Evolutionary conservation across 2,797 vertebrate species (phyloP).

Genomic region (Tragelaphus eurycerus): DNA sequence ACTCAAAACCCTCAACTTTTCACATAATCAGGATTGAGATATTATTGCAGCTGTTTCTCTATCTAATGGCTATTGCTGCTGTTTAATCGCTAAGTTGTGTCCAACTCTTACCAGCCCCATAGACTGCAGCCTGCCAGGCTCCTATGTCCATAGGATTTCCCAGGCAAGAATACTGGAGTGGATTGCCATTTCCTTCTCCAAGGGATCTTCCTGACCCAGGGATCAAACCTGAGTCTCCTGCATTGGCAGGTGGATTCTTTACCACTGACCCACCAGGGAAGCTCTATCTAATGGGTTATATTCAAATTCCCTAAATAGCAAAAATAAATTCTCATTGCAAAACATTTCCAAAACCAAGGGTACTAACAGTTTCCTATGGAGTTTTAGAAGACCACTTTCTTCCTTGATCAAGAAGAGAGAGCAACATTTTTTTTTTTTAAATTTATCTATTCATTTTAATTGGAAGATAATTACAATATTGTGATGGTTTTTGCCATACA

Average conservation of each 20-base stretch:
- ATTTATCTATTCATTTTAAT: neutral
- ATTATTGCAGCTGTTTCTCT: neutral
- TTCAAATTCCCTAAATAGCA: neutral
- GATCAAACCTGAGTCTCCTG: neutral
- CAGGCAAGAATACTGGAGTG: neutral
- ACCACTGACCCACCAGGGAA: neutral
- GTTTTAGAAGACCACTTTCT: neutral
- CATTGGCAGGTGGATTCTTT: neutral
- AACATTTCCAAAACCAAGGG: neutral
- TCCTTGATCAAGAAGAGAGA: neutral
- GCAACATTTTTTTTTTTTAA: rapidly evolving
- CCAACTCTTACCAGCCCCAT: neutral
- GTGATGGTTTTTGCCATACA: neutral
- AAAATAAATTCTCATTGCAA: neutral
- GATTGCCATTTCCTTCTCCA: neutral
- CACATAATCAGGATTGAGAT: neutral
- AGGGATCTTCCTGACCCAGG: neutral
- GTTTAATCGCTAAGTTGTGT: neutral
- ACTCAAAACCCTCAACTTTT: conserved; percentile 3
- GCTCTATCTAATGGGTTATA: neutral
- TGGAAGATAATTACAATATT: neutral
- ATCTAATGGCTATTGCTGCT: neutral
- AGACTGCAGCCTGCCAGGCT: neutral
- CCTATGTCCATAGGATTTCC: neutral
- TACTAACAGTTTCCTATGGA: neutral